These are phyloP conservation scores for Mythimna loreyi DNA, from an alignment of 2,888 invertebrate genomes.

Conservation along the genomic window DNA sequence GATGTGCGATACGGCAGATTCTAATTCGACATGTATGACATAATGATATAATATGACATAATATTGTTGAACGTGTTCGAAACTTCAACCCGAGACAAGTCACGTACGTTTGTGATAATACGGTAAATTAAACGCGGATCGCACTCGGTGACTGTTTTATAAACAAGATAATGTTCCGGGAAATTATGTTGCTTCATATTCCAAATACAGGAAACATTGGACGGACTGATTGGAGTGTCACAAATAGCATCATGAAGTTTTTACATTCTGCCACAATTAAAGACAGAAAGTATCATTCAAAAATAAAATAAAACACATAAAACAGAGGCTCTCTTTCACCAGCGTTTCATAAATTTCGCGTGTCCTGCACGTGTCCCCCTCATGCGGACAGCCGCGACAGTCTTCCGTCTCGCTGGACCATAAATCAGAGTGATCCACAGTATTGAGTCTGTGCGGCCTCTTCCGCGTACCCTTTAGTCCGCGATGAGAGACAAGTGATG, in stretches of 20 bases:
- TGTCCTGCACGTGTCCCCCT: neutral
- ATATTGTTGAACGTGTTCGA: constrained; percentile 14
- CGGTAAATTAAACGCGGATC: constrained; percentile 5
- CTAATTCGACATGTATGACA: constrained; percentile 22
- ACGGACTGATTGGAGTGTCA: neutral
- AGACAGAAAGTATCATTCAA: too few species aligned
- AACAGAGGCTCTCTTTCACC: neutral
- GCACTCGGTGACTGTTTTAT: constrained; percentile 3
- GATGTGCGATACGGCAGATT: constrained; percentile 21
- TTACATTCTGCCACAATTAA: too few species aligned
- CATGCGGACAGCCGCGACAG: neutral
- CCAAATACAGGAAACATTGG: neutral
- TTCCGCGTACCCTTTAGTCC: constrained; percentile 47
- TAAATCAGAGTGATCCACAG: constrained; percentile 25
- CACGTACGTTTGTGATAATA: constrained; percentile 30
- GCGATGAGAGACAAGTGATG: constrained; percentile 43
- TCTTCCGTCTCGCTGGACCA: constrained; percentile 6
- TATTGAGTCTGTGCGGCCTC: constrained; percentile 38
- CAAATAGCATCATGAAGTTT: too few species aligned
- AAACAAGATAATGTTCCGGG: constrained; percentile 2
- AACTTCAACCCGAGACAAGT: neutral
- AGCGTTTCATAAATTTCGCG: neutral
- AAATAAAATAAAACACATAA: too few species aligned
- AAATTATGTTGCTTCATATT: neutral
- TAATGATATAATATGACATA: too few species aligned